phyloP scores from a whole-genome alignment of 2,113 vertebrate genomes.

The Malurus alboscapulatus region DNA sequence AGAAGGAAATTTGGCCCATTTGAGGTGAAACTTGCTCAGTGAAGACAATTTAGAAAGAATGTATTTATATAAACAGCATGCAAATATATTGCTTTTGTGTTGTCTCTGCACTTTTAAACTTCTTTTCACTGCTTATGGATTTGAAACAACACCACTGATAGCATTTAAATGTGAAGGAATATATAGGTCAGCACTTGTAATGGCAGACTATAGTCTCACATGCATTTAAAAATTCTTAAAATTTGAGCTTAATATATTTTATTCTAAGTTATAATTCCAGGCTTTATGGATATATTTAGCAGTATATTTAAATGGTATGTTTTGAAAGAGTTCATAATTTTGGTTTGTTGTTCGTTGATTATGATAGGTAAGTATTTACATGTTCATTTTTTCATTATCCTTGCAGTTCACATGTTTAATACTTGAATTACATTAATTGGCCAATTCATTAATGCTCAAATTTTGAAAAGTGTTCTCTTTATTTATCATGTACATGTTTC shows the following conservation, averaged over 20 bases:
- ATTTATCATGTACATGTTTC: neutral
- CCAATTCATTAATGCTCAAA: neutral
- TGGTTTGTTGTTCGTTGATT: neutral
- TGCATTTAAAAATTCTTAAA: neutral
- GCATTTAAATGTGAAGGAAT: neutral
- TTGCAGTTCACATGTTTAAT: neutral
- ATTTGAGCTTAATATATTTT: neutral
- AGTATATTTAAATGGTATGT: neutral
- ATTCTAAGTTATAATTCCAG: neutral
- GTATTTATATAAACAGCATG: neutral
- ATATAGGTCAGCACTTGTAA: neutral
- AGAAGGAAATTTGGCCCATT: neutral
- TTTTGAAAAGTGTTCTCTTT: neutral
- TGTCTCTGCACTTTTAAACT: neutral
- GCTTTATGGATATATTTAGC: neutral
- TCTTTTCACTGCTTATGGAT: neutral
- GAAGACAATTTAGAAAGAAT: neutral
- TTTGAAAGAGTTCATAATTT: neutral
- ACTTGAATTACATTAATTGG: neutral
- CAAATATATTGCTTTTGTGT: neutral
- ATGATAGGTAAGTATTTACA: neutral
- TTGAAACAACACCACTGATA: neutral
- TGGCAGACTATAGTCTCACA: neutral
- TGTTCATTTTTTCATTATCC: neutral
- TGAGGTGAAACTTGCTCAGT: neutral